These are phyloP conservation scores for Phrynocephalus versicolor DNA, from an alignment of 2,113 vertebrate species.

Conservation along the genomic window DNA sequence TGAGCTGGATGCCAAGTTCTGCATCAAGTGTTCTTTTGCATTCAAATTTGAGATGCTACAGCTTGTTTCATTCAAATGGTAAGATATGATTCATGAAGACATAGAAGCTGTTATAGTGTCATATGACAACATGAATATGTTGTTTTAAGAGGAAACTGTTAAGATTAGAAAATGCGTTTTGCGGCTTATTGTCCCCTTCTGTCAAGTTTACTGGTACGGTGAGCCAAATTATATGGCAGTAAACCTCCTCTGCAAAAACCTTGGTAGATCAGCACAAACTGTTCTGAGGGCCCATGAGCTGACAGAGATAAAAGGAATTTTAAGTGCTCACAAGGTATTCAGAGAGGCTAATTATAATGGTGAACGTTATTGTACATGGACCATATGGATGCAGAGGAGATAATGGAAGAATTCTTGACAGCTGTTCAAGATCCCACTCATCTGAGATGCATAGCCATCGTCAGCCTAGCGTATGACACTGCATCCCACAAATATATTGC, in stretches of 20 bases:
- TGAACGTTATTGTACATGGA: not conserved
- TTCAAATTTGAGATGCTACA: not conserved
- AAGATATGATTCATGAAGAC: not conserved
- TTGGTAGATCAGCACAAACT: not conserved
- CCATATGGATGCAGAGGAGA: conserved; percentile 16
- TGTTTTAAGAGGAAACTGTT: not conserved
- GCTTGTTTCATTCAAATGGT: not conserved
- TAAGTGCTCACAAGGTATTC: conserved; percentile 24
- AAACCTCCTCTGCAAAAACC: conserved; percentile 3
- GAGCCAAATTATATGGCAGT: conserved; percentile 4
- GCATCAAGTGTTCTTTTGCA: not conserved
- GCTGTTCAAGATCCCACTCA: conserved; percentile 22
- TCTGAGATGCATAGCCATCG: not conserved
- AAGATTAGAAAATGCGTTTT: not conserved
- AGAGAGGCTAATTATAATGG: conserved; percentile 25
- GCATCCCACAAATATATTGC: not conserved
- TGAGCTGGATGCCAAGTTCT: not conserved
- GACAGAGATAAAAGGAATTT: conserved; percentile 1
- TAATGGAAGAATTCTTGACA: conserved; percentile 20
- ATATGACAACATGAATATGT: not conserved
- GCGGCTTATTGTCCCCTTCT: not conserved
- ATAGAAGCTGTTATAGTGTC: not conserved
- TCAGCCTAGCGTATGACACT: not conserved
- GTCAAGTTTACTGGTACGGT: conserved; percentile 5
- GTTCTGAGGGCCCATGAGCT: not conserved